Evolutionary conservation across 2,888 invertebrate genomes (phyloP).

Genomic region (Andrena bicolor): DNA sequence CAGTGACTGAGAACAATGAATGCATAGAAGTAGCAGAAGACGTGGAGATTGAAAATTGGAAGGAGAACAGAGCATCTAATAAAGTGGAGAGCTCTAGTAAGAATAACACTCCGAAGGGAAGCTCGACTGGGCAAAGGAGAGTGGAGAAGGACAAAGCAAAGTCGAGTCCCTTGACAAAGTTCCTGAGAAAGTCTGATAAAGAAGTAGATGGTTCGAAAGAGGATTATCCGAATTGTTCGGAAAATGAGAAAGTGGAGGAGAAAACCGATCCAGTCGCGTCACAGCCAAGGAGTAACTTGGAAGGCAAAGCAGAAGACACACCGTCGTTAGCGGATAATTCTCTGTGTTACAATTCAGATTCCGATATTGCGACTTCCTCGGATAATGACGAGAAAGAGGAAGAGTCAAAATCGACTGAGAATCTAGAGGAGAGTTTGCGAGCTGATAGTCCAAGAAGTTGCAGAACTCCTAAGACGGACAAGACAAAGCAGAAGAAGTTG

Average conservation of each 20-base stretch:
- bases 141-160: constrained; percentile 59
- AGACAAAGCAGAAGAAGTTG: constrained; percentile 73
- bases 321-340: constrained; percentile 21
- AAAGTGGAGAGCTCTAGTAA: constrained; percentile 31
- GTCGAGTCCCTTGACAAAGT: constrained; percentile 66
- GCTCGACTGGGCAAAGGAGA: constrained; percentile 56
- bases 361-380: constrained; percentile 67
- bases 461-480: constrained; percentile 39
- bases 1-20: background rate
- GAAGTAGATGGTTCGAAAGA: constrained; percentile 10
- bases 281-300: background rate
- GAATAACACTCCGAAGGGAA: constrained; percentile 33
- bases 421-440: constrained; percentile 23
- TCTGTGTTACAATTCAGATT: constrained; percentile 59
- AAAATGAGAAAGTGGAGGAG: constrained; percentile 14
- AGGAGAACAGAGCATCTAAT: constrained; percentile 27
- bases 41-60: constrained; percentile 31
- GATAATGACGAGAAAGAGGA: constrained; percentile 69
- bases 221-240: background rate
- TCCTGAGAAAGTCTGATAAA: constrained; percentile 72
- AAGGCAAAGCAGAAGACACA: constrained; percentile 20
- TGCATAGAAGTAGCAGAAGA: constrained; percentile 21
- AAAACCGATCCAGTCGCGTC: background rate
- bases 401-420: constrained; percentile 10
- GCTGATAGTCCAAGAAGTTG: constrained; percentile 41